These are phyloP conservation scores for Ibycter americanus DNA, from an alignment of 2,797 vertebrate genomes.

Conservation along the genomic window DNA sequence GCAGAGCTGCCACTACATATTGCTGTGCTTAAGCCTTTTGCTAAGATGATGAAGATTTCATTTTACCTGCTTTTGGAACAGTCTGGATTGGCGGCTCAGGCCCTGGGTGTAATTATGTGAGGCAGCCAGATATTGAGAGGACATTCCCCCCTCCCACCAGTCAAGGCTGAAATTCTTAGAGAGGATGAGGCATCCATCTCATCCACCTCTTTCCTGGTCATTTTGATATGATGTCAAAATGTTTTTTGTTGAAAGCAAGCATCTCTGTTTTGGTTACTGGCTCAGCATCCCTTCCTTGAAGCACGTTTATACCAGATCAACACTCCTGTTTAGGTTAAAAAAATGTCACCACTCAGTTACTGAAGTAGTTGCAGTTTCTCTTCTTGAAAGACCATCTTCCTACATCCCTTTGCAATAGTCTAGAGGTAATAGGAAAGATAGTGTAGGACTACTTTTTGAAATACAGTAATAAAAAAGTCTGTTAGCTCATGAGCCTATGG, in stretches of 20 bases:
- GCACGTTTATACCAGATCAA: not conserved
- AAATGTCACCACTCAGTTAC: not conserved
- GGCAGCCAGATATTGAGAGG: not conserved
- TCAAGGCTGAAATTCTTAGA: not conserved
- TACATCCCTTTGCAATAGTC: not conserved
- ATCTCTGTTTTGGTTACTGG: not conserved
- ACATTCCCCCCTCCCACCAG: not conserved
- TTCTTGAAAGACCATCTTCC: not conserved
- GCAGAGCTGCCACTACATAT: not conserved
- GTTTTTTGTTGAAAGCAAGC: not conserved
- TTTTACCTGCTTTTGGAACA: not conserved
- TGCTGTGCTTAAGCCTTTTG: not conserved
- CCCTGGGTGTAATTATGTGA: not conserved
- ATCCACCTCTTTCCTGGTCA: not conserved
- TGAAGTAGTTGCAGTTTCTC: not conserved
- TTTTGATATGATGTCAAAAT: not conserved
- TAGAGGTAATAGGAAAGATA: not conserved
- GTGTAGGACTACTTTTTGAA: not conserved
- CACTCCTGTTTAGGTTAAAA: not conserved
- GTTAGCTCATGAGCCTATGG: not conserved
- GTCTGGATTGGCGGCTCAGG: not conserved
- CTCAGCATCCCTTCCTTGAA: not conserved
- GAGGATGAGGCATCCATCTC: not conserved
- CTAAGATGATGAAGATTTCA: not conserved
- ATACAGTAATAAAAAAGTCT: constrained; percentile 22